Evolutionary conservation across 2,888 invertebrate species (phyloP), one percentile per base, ranked within the genome.

Genomic region (Rhyacophila evoluta): DNA sequence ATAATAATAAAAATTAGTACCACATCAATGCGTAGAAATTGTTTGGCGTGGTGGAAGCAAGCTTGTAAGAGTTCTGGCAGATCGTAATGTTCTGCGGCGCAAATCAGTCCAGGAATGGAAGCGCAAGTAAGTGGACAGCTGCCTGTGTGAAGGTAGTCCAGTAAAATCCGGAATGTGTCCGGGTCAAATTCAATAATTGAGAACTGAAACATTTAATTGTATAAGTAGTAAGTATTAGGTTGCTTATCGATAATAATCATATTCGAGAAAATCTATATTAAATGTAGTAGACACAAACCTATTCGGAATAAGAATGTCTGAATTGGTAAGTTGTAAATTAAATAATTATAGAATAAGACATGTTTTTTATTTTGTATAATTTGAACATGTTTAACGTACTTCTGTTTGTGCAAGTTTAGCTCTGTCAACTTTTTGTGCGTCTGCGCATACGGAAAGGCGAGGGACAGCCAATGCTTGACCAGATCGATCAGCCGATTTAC

Each of bases 151-250:
- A 97, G 90, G 87, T 97, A 97, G 88, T 97, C 97, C 87, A 97
- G 89, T 1, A 97, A 91, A 84, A 96, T 95, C 81, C 96, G 93
- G 88, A 97, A 97, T 8, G 97, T 97, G 83, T 97, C 97, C 68
- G 97, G 95, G 88, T 97, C 97, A 87, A 97, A 97, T 88, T 97
- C 97, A 85, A 97, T 97, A 86, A 97, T 97, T 83, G 95, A 95
- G 89, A 97, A 97, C 94, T 94, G 89, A n/a, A 88, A 88, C 77
- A 82, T 75, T 83, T 84, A 78, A 33, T n/a, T n/a, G n/a, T n/a
- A n/a, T n/a, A n/a, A n/a, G n/a, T n/a, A n/a, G n/a, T n/a, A n/a
- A n/a, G n/a, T n/a, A n/a, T n/a, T n/a, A n/a, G n/a, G n/a, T n/a
- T n/a, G n/a, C n/a, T n/a, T n/a, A n/a, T n/a, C n/a, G n/a, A n/a